Base-by-base conservation (phyloP, 2,113 vertebrate genomes). In the Syrrhaptes paradoxus region DNA sequence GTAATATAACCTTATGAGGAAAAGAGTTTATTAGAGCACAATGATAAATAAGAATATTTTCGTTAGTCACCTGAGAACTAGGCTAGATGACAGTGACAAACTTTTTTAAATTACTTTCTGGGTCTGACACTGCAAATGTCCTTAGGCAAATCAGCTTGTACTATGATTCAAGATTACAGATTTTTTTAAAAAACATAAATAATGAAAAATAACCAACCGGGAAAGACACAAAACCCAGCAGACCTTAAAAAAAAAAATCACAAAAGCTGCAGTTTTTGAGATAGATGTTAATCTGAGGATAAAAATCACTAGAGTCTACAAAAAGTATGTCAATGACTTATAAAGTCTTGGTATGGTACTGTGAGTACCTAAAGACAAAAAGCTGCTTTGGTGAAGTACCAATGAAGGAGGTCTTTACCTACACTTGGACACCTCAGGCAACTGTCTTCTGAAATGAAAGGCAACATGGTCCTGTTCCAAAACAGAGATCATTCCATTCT, bases 41-140 rank as follows among this genome's bases (percentile, higher is more conserved):
- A 89, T 29, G 55, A 88, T 67, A 93, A 94, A 68, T 75, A 87
- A 14, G 36, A 82, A 25, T 77, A 92, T 67, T 90, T 84, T 92
- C 49, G 48, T 71, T 61, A 78, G 61, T 63, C 12, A 77, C 80
- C 77, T 66, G 24, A 74, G 52, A 88, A 78, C 28, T 26, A 92
- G 62, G 70, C n/a, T 59, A 74, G 29, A 86, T 74, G 66, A 79
- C 57, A 74, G 59, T 31, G 29, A 74, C 16, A 78, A 91, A 85
- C 22, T 46, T 24, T 9, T 25, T 32, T n/a, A 62, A 32, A 16
- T 51, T 66, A 51, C 57, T 78, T 93, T 80, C 51, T 63, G 43
- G 11, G 43, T 89, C 92, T 83, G 51, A 88, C 0, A 0, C 34
- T 85, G 82, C 7, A 87, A 88, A 62, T 51, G 43, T 7, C 68